Conservation (phyloP, 2,888 invertebrate genomes). For the Cremastinae sp. region DNA sequence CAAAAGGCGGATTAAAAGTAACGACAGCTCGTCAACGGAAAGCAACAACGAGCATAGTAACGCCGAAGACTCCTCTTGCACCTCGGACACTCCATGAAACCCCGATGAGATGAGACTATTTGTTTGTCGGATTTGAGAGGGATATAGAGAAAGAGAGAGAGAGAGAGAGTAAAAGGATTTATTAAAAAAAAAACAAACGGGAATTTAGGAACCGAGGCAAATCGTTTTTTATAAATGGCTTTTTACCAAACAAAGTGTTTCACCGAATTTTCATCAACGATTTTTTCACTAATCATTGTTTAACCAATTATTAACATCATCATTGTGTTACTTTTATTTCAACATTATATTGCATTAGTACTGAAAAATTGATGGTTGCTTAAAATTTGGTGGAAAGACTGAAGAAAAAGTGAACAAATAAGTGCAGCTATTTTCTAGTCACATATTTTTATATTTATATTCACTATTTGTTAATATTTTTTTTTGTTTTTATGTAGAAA, state of each 20-base stretch:
- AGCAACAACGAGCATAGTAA: conserved; percentile 79
- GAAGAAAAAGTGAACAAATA: too few species aligned
- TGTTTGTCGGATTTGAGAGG: conserved; percentile 1
- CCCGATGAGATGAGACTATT: conserved; percentile 3
- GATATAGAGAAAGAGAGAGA: neutral
- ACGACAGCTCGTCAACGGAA: conserved; percentile 79
- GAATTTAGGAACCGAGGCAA: conserved; percentile 4
- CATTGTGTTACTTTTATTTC: neutral
- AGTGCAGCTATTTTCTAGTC: too few species aligned
- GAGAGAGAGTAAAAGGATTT: conserved; percentile 4
- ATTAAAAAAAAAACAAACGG: conserved; percentile 15
- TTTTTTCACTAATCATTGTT: neutral
- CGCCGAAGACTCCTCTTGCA: conserved; percentile 76
- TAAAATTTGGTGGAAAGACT: too few species aligned
- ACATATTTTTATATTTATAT: too few species aligned
- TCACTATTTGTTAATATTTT: too few species aligned
- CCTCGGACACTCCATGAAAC: conserved; percentile 75
- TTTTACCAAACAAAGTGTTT: neutral
- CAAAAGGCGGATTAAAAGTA: conserved; percentile 77
- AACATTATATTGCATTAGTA: neutral
- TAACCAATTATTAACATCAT: neutral
- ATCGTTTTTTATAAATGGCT: conserved; percentile 18
- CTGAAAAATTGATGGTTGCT: too few species aligned
- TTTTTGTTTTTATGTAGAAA: too few species aligned
- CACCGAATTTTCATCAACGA: neutral